These are phyloP conservation scores for Podiceps cristatus DNA, from an alignment of 2,113 vertebrate species.

Conservation along the genomic window DNA sequence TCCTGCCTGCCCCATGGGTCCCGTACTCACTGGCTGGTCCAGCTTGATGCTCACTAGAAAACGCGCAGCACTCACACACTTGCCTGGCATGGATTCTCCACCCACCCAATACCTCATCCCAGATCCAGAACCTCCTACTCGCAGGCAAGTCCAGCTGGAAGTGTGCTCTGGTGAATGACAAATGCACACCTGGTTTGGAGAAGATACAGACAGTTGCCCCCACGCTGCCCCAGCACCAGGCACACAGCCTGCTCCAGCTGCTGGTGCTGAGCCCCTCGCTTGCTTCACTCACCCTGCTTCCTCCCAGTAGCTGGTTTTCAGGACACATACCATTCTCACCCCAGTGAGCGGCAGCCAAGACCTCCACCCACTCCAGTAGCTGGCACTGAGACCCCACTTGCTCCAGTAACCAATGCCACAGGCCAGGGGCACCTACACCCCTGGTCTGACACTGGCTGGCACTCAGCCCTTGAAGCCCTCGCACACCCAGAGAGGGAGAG, in stretches of 20 bases:
- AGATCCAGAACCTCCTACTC: background rate
- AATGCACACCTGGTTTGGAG: background rate
- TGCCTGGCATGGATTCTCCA: background rate
- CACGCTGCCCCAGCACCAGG: background rate
- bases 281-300: background rate
- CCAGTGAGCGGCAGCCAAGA: background rate
- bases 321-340: background rate
- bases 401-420: background rate
- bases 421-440: background rate
- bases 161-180: background rate
- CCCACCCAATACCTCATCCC: background rate
- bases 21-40: background rate
- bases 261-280: background rate
- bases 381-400: background rate
- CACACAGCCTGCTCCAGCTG: fast-evolving
- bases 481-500: background rate
- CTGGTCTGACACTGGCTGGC: background rate
- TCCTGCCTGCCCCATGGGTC: background rate
- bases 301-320: background rate
- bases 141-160: background rate
- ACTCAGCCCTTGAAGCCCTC: background rate
- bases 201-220: background rate
- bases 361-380: background rate
- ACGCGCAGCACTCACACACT: background rate
- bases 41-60: background rate